phyloP scores from a whole-genome alignment of 2,797 vertebrate genomes.

The Helarctos malayanus region DNA sequence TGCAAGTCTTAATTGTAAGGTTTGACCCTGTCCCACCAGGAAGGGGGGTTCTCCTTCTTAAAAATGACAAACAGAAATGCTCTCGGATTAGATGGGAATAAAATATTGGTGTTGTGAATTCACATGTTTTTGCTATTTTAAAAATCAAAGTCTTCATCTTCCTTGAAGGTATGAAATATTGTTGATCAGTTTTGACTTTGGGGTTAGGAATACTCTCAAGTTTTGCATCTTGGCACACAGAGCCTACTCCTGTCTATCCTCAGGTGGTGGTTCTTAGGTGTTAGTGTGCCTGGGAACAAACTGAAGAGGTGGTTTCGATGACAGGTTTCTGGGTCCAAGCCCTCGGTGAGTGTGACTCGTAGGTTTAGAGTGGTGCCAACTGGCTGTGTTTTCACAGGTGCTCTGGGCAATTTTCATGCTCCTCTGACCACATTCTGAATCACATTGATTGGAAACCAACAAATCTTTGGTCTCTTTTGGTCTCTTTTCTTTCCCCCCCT shows the following conservation, averaged over 20 bases:
- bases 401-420: neutral
- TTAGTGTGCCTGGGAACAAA: neutral
- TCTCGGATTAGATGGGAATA: neutral
- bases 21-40: neutral
- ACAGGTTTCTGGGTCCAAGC: neutral
- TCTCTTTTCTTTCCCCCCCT: fast-evolving
- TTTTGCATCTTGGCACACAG: neutral
- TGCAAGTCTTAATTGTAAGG: neutral
- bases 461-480: neutral
- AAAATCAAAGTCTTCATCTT: neutral
- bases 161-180: neutral
- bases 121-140: neutral
- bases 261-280: neutral
- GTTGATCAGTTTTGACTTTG: neutral
- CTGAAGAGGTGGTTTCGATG: neutral
- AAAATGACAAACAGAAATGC: slow-evolving; percentile 10
- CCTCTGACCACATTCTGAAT: neutral
- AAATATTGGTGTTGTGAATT: neutral
- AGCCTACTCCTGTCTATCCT: neutral
- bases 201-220: neutral
- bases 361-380: neutral
- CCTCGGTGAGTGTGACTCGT: neutral
- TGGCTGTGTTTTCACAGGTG: neutral
- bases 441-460: neutral
- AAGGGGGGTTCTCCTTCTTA: neutral